Base-by-base conservation (phyloP, 2,888 invertebrate species). In the Blomia tropicalis region DNA sequence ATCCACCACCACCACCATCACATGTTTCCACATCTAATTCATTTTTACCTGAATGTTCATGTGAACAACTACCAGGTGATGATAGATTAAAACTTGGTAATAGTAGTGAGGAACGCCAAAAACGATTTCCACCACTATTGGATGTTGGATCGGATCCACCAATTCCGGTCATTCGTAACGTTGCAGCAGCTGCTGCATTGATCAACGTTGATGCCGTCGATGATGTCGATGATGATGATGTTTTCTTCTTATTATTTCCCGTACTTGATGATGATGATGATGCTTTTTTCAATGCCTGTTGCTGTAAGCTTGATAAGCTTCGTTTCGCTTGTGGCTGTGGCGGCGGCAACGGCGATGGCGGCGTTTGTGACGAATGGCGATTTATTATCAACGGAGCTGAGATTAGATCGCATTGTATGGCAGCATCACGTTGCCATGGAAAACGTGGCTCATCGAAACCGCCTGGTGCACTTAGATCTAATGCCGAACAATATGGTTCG, bases 401-500 rank as follows among this genome's bases (percentile, higher is more conserved):
- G 23, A 43, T 32, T 25, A 69, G 23, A 44, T 68, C 67, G 41
- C 69, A 69, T 58, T 69, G 69, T 23, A 69, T 65, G 22, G 69
- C 69, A 11, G 64, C 69, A 60, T 69, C 69, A 27, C 68, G 62
- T 60, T 69, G 69, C 69, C 69, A 69, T 0, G 69, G 69, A 44
- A 69, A 69, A 7, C 69, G 61, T 3, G 68, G 68, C 22, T 67
- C 68, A n/a, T 47, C 51, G n/a, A 47, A 47, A n/a, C 41, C n/a
- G 51, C 51, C 51, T 47, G 51, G 51, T 27, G 27, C 29, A n/a
- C 19, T 32, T 14, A 56, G 29, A 31, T 56, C 27, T 2, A 69
- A 58, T n/a, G 69, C 69, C 23, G 67, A 67, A 60, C 68, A 68
- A 47, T 69, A 69, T 5, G 69, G 67, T 47, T 67, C 67, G 11